phyloP scores from a whole-genome alignment of 2,797 vertebrate species.

The Rhadinocentrus ornatus region DNA sequence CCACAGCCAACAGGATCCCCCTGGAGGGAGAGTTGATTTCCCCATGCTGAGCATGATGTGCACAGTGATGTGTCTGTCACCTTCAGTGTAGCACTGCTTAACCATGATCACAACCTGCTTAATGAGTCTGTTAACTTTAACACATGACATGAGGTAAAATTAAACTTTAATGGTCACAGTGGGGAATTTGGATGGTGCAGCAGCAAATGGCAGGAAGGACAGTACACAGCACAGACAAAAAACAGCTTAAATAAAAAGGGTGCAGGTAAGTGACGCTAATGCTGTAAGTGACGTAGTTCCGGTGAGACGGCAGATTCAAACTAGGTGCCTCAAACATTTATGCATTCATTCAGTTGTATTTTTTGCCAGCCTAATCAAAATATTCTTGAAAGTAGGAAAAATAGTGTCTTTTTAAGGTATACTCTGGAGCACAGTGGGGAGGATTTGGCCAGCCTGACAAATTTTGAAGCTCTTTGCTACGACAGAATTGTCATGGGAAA shows the following conservation, averaged over 20 bases:
- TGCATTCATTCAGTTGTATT: too few relatives aligned
- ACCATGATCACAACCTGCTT: slow-evolving; percentile 71
- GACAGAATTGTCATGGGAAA: too few relatives aligned
- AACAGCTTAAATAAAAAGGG: slow-evolving; percentile 1
- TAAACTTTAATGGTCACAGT: slow-evolving; percentile 58
- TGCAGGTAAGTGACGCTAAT: too few relatives aligned
- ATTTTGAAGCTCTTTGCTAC: too few relatives aligned
- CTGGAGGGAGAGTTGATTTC: slow-evolving; percentile 65
- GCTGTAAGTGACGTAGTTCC: too few relatives aligned
- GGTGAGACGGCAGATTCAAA: too few relatives aligned
- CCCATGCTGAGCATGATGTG: slow-evolving; percentile 46
- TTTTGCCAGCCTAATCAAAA: too few relatives aligned
- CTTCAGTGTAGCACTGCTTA: slow-evolving; percentile 46
- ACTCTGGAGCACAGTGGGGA: too few relatives aligned
- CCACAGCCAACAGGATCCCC: slow-evolving; percentile 25
- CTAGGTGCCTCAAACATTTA: too few relatives aligned
- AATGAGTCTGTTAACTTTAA: slow-evolving; percentile 77
- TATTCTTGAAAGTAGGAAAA: too few relatives aligned
- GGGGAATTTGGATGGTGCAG: slow-evolving; percentile 25
- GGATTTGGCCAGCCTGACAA: too few relatives aligned
- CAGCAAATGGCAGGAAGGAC: not conserved
- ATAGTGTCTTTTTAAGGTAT: too few relatives aligned
- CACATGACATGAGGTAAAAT: slow-evolving; percentile 54
- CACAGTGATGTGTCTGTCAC: slow-evolving; percentile 44
- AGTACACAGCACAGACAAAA: not conserved